These are phyloP conservation scores for Etheostoma spectabile DNA, from an alignment of 2,113 vertebrate species.

Conservation along the genomic window DNA sequence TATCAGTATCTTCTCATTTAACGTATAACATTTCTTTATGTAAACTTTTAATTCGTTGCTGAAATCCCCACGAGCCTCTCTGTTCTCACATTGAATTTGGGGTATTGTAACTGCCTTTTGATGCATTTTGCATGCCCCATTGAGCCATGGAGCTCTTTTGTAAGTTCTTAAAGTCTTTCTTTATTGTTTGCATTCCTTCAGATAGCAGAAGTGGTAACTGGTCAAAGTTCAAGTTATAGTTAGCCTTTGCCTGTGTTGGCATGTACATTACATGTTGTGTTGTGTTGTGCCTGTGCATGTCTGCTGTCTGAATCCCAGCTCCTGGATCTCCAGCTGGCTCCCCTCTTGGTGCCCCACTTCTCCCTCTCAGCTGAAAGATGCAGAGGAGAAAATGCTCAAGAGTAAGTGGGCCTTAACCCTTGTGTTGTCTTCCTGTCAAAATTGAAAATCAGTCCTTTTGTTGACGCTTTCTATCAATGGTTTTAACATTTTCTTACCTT, in stretches of 20 bases:
- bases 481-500: too few relatives aligned
- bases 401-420: constrained; percentile 81
- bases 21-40: too few relatives aligned
- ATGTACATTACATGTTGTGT: constrained; percentile 17
- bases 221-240: constrained; percentile 65
- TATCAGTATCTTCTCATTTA: too few relatives aligned
- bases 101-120: background rate
- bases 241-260: constrained; percentile 40
- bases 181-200: constrained; percentile 33
- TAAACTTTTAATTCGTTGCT: background rate
- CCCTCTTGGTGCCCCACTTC: constrained; percentile 96
- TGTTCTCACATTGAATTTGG: background rate
- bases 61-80: background rate
- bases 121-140: background rate
- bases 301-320: constrained; percentile 77
- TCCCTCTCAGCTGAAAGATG: constrained; percentile 89
- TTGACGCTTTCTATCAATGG: too few relatives aligned
- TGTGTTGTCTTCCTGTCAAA: too few relatives aligned
- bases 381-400: constrained; percentile 94
- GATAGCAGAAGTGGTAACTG: constrained; percentile 46
- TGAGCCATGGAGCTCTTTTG: background rate
- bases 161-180: background rate
- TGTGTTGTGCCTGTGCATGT: constrained; percentile 18
- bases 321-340: constrained; percentile 91
- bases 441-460: too few relatives aligned